These are phyloP conservation scores for Diacarnus erythraeanus DNA, from an alignment of 37 sponge, comb jelly and placozoan genomes.

Conservation along the genomic window DNA sequence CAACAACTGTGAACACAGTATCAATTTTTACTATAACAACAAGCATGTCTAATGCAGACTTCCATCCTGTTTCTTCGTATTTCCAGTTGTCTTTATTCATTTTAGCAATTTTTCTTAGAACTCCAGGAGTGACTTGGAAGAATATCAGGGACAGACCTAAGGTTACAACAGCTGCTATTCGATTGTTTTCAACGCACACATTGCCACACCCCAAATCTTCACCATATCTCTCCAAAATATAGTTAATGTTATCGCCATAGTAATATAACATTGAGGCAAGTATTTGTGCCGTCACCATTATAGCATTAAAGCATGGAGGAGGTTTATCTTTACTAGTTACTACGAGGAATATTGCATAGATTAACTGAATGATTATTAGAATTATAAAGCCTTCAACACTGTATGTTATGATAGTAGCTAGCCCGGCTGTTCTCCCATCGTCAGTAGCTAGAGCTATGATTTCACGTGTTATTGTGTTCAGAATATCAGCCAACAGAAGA, in stretches of 20 bases:
- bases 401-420: neutral
- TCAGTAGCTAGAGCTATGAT: neutral
- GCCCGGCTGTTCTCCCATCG: neutral
- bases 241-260: neutral
- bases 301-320: neutral
- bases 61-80: neutral
- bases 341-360: too few species aligned
- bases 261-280: neutral
- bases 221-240: neutral
- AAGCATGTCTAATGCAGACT: neutral
- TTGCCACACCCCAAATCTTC: neutral
- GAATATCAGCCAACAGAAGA: neutral
- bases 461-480: neutral
- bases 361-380: too few species aligned
- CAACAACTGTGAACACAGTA: neutral
- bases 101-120: too few species aligned
- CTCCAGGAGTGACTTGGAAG: too few species aligned
- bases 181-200: neutral
- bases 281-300: neutral
- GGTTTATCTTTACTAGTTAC: too few species aligned
- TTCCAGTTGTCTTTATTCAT: neutral
- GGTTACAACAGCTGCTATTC: neutral
- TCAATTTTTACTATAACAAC: neutral
- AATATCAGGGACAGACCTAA: neutral
- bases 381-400: too few species aligned